Percentiles rank a stretch among this genome's conserved stretches.
These are phyloP conservation scores for Parnassius apollo DNA, from an alignment of 2,888 invertebrate species.

Conservation along the genomic window DNA sequence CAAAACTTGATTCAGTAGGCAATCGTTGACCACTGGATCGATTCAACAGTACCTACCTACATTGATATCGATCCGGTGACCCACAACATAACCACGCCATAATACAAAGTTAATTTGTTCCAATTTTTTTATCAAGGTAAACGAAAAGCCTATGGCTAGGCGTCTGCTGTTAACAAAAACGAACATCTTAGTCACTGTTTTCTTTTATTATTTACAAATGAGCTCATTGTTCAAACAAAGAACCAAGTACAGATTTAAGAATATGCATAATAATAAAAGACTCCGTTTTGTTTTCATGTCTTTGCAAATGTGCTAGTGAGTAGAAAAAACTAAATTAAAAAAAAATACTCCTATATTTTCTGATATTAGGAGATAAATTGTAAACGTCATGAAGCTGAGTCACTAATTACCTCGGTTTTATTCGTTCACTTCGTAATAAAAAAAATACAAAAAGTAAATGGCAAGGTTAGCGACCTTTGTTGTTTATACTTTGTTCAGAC, in stretches of 20 bases:
- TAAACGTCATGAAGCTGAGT: too few relatives aligned
- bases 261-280: neutral
- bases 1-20: too few relatives aligned
- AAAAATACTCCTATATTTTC: too few relatives aligned
- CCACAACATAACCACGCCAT: constrained; percentile 21
- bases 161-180: constrained; percentile 11
- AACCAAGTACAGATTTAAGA: neutral
- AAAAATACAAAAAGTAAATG: constrained; percentile 11
- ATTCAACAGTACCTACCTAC: neutral
- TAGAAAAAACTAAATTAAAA: too few relatives aligned
- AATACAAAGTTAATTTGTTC: constrained; percentile 22
- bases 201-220: constrained; percentile 48
- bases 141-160: constrained; percentile 13
- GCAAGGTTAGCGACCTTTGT: constrained; percentile 32
- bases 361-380: too few relatives aligned
- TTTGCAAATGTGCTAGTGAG: neutral
- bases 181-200: constrained; percentile 48
- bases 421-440: neutral
- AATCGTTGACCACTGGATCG: neutral
- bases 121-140: constrained; percentile 32
- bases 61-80: constrained; percentile 23
- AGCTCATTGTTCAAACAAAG: constrained; percentile 37
- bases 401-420: neutral
- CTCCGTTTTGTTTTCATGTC: neutral
- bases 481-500: constrained; percentile 20